phyloP scores from a whole-genome alignment of 2,113 vertebrate species.

The Campylomormyrus tamandua region DNA sequence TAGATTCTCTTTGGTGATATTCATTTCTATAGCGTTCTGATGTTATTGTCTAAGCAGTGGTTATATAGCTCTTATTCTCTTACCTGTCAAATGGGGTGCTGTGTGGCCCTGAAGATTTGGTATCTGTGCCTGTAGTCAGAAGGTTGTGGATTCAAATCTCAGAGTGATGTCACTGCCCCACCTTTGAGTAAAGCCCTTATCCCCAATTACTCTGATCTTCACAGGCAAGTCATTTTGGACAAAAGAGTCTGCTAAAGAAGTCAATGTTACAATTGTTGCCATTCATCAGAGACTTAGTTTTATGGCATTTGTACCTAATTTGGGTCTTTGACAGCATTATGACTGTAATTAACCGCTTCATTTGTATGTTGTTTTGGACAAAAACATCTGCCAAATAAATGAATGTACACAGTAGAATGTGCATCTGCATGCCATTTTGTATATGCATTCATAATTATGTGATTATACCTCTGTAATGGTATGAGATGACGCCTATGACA shows the following conservation, averaged over 20 bases:
- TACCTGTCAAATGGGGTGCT: neutral
- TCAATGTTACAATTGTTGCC: neutral
- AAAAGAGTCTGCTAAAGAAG: neutral
- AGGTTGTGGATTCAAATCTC: neutral
- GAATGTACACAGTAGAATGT: neutral
- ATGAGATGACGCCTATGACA: neutral
- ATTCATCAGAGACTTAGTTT: neutral
- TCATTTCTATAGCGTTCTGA: neutral
- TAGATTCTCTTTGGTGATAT: neutral
- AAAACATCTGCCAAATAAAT: neutral
- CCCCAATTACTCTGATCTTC: neutral
- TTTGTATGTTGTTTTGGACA: neutral
- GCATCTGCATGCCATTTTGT: neutral
- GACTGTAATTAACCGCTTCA: neutral
- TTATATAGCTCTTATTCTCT: neutral
- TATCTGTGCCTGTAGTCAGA: neutral
- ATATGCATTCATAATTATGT: neutral
- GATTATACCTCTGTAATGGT: neutral
- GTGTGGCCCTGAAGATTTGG: neutral
- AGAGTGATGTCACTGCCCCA: neutral
- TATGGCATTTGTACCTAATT: neutral
- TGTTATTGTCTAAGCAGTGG: neutral
- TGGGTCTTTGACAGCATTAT: neutral
- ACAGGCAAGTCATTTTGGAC: neutral
- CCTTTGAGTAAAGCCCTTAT: neutral